Base-by-base conservation (phyloP, 2,113 vertebrate species). In the Agapornis roseicollis region DNA sequence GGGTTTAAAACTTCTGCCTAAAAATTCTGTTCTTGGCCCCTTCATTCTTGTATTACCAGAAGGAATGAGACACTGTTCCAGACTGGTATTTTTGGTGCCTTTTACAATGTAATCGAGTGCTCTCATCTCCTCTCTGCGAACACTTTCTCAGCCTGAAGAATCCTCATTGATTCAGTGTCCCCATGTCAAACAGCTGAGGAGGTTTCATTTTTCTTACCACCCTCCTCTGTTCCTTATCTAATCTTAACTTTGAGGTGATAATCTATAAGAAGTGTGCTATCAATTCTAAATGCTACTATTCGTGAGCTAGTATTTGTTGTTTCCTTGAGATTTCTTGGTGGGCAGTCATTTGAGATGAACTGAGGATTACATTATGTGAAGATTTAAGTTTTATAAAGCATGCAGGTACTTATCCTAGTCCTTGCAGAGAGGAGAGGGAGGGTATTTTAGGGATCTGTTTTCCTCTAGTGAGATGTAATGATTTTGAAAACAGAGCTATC, bases 171-270 rank as follows among this genome's bases (percentile, higher is more conserved):
- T 70, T 49, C 55, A 49, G 5, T 63, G 33, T 66, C 55, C 85
- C 41, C 28, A 1, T 1, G 33, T 52, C n/a, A 93, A 83, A 86
- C 42, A 46, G 42, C 33, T 49, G 49, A 53, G 22, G 46, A 88
- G 17, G n/a, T 84, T 80, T 92, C 55, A 8, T 66, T 63, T 42
- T 92, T 92, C 83, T 90, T 93, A 24, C 50, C n/a, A 49, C 42
- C 33, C 28, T 55, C 23, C 25, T 88, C 60, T 47, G 55, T 47
- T 89, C 39, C 52, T 84, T 85, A 58, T 39, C 70, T 61, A n/a
- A n/a, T n/a, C 91, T 79, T 74, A 79, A 42, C 23, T 80, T 78
- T 13, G 44, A 81, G 87, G 44, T 72, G 82, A 53, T 90, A 68
- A 50, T 70, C 78, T 69, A 3, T 33, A 50, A 73, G 85, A 86